Conservation (phyloP, 92 coral and sea anemone genomes). For the Palythoa grandiflora region DNA sequence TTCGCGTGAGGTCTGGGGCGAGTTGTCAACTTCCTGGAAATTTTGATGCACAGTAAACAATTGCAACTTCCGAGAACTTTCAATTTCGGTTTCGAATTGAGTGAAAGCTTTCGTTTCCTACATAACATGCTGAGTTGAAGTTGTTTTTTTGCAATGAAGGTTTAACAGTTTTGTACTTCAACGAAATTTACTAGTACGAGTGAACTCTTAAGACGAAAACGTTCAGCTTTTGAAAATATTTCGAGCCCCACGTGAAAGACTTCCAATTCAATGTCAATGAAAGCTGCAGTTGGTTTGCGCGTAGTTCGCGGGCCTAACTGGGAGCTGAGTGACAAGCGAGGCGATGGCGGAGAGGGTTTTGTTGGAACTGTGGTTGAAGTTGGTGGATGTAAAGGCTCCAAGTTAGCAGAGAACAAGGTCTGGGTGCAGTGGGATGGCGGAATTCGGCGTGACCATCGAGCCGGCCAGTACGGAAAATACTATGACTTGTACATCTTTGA, state of each 20-base stretch:
- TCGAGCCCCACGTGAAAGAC: neutral
- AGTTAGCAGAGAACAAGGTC: neutral
- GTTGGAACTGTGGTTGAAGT: neutral
- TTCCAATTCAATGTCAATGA: neutral
- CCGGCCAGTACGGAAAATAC: conserved; percentile 28
- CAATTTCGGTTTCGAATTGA: neutral
- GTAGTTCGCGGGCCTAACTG: neutral
- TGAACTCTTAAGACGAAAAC: no score
- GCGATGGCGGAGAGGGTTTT: neutral
- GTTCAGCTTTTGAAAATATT: neutral
- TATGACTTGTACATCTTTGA: conserved; percentile 48
- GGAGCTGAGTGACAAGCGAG: neutral
- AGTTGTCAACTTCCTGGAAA: neutral
- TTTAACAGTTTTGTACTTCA: neutral
- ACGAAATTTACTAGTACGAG: neutral
- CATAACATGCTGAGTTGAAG: neutral
- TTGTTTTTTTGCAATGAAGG: neutral
- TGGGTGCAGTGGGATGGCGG: conserved; percentile 37
- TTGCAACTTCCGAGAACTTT: neutral
- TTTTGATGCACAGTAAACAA: neutral
- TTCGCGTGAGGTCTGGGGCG: neutral
- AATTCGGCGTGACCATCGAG: conserved; percentile 26
- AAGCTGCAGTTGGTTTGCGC: neutral
- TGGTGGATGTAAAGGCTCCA: neutral
- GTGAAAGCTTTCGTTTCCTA: neutral